phyloP scores from a whole-genome alignment of 2,888 invertebrate genomes.

The Thecophora atra region DNA sequence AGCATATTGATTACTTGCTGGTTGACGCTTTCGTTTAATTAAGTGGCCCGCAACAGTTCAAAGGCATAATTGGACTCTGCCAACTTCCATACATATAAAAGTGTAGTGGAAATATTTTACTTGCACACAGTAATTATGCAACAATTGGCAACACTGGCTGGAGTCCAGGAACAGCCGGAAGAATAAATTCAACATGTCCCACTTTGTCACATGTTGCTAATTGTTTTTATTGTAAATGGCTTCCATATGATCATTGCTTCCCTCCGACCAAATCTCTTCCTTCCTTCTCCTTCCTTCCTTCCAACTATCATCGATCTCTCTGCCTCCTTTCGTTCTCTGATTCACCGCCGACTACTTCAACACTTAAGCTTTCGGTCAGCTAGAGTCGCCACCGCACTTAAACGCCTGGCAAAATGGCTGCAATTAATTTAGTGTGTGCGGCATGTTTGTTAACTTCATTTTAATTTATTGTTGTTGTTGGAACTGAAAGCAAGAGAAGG shows the following conservation, averaged over 20 bases:
- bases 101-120: neutral
- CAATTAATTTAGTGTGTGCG: neutral
- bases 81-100: neutral
- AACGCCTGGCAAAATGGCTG: neutral
- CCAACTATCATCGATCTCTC: neutral
- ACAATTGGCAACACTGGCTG: neutral
- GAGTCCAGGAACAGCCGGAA: neutral
- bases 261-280: neutral
- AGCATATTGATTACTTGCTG: neutral
- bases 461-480: neutral
- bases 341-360: neutral
- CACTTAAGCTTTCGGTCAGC: neutral
- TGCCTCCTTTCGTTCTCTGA: neutral
- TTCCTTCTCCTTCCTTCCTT: neutral
- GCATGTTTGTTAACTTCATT: neutral
- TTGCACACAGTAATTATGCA: neutral
- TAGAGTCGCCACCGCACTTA: neutral
- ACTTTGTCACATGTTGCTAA: constrained; percentile 21
- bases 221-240: constrained; percentile 13
- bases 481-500: no score
- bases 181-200: constrained; percentile 19
- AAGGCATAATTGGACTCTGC: constrained; percentile 1
- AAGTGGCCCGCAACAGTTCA: neutral
- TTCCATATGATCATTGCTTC: neutral
- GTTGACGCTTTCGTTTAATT: neutral